These are phyloP conservation scores for Akabosia matsudoensis DNA, from an alignment of 1,140 invertebrate genomes.

Conservation along the genomic window DNA sequence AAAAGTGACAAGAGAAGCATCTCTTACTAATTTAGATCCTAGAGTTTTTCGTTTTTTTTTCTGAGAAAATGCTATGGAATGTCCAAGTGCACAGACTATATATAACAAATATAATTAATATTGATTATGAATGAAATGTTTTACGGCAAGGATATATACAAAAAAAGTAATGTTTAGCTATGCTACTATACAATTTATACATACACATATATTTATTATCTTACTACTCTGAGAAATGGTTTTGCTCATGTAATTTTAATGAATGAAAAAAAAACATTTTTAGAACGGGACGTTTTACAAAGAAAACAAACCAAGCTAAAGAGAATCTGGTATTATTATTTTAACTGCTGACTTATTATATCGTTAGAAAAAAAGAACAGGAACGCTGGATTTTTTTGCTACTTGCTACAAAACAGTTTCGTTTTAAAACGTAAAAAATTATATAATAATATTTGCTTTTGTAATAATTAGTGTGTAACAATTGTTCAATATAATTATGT, in stretches of 20 bases:
- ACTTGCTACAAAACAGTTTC: background rate
- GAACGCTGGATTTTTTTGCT: no score
- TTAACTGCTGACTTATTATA: slow-evolving; percentile 13
- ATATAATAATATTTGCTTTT: no score
- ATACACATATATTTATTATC: no score
- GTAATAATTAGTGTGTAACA: no score
- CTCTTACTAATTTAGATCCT: no score
- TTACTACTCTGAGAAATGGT: slow-evolving; percentile 13
- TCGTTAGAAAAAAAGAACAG: background rate
- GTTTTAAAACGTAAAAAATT: background rate
- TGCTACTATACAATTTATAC: background rate
- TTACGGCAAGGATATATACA: no score
- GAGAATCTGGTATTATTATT: slow-evolving; percentile 16
- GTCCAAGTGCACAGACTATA: slow-evolving; percentile 24
- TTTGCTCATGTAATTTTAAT: slow-evolving; percentile 24
- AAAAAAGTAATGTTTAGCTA: background rate
- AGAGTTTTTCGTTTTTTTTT: no score
- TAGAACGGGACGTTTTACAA: background rate
- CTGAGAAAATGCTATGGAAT: slow-evolving; percentile 5
- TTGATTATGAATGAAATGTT: background rate
- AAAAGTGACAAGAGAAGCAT: no score
- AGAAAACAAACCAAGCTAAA: background rate
- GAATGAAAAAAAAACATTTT: background rate
- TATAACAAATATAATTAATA: no score
- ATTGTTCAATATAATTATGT: no score